phyloP scores from a whole-genome alignment of 1,140 invertebrate genomes.

The Nomia melanderi region DNA sequence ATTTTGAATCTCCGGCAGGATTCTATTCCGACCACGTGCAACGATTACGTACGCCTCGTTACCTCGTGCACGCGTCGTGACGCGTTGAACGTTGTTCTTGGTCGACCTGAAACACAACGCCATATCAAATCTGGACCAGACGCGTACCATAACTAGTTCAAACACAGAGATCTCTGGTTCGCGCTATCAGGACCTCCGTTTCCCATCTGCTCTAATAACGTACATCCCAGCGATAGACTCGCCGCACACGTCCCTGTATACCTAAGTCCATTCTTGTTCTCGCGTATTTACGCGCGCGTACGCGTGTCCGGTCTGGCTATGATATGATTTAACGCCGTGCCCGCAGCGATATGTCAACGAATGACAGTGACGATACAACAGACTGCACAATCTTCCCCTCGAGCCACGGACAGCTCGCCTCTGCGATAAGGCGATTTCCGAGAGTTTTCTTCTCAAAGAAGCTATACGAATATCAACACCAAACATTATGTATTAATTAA shows the following conservation, averaged over 20 bases:
- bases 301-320: slow-evolving; percentile 26
- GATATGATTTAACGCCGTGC: slow-evolving; percentile 50
- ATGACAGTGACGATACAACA: slow-evolving; percentile 14
- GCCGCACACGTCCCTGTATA: not conserved
- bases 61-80: not conserved
- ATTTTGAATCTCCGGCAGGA: too few relatives aligned
- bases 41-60: slow-evolving; percentile 46
- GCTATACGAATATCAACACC: too few relatives aligned
- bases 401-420: too few relatives aligned
- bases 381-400: slow-evolving; percentile 12
- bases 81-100: slow-evolving; percentile 43
- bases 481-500: too few relatives aligned
- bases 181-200: slow-evolving; percentile 68
- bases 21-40: slow-evolving; percentile 1
- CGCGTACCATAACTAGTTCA: slow-evolving; percentile 42
- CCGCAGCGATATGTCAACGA: slow-evolving; percentile 37
- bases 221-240: slow-evolving; percentile 54
- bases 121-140: slow-evolving; percentile 49
- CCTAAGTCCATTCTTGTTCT: slow-evolving; percentile 10
- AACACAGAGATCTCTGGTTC: slow-evolving; percentile 59
- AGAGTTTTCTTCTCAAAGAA: too few relatives aligned
- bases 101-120: slow-evolving; percentile 31
- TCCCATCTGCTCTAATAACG: slow-evolving; percentile 70
- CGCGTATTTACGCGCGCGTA: slow-evolving; percentile 39
- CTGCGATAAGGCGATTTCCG: too few relatives aligned